Evolutionary conservation across 2,113 vertebrate genomes (phyloP).

Genomic region (Ciconia stormi): DNA sequence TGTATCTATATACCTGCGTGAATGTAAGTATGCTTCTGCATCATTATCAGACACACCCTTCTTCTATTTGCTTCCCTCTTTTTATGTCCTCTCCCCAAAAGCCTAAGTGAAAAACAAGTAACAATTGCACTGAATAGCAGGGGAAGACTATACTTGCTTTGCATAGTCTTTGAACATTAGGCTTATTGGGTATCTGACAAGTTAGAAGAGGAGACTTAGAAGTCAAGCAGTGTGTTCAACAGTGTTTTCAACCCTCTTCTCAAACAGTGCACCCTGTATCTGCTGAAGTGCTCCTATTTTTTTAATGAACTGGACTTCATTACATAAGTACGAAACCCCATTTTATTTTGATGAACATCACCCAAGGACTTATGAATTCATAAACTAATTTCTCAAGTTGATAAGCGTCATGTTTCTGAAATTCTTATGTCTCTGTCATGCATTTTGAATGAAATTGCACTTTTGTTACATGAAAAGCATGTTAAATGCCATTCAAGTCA

Average conservation of each 20-base stretch:
- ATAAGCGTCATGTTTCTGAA: not conserved
- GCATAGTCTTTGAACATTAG: not conserved
- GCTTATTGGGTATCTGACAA: not conserved
- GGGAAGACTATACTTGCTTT: not conserved
- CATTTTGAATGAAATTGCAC: not conserved
- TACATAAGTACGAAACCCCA: not conserved
- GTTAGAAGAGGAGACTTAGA: not conserved
- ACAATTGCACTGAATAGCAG: not conserved
- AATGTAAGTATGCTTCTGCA: not conserved
- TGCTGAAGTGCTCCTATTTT: not conserved
- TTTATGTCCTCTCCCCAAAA: not conserved
- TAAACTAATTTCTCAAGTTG: not conserved
- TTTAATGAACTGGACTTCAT: not conserved
- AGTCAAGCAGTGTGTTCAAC: not conserved
- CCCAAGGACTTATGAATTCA: not conserved
- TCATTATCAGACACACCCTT: not conserved
- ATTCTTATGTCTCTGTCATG: not conserved
- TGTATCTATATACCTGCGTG: not conserved
- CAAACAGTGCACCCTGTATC: not conserved
- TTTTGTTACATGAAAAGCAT: not conserved
- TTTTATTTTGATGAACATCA: not conserved
- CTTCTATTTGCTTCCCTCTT: not conserved
- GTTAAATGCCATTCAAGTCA: not conserved
- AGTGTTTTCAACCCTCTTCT: not conserved
- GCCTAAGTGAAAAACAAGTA: not conserved